Base-by-base conservation (phyloP, 2,113 vertebrate genomes). In the Gadus chalcogrammus region DNA sequence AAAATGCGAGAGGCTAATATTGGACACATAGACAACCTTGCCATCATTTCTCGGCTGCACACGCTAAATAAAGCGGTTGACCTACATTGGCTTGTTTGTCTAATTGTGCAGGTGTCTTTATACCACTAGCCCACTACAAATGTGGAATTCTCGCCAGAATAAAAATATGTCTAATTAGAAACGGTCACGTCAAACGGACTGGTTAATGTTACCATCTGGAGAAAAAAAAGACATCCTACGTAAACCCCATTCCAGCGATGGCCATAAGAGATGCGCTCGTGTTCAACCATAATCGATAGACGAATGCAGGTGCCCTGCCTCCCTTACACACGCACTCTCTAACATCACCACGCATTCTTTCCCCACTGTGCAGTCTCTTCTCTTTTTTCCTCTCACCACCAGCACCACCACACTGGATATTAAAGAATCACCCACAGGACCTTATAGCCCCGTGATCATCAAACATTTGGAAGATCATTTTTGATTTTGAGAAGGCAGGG, bases 291-390 rank as follows among this genome's bases (percentile, higher is more conserved):
- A 88, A 90, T 90, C 91, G 77, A 90, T 90, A 86, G 76, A 75
- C 84, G 81, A 81, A 81, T 85, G 85, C 89, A 91, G 87, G 85
- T 89, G 86, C 85, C 81, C 85, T 80, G 80, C 85, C 82, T 85
- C 82, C 84, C 77, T 59, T 59, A 24, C 68, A 65, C 85, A 76
- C 79, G 80, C 85, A 82, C 67, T 38, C 76, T 22, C 60, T 70
- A 67, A 79, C 88, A 84, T 81, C 87, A 79, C 79, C 85, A 84
- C 78, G 80, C 86, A 85, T 80, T 84, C 83, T 71, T 74, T 78
- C 84, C 74, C 84, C 78, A 78, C 73, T 60, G 79, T 79, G 84
- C 84, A 72, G 56, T 64, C 73, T 66, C 68, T 79, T 72, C 77
- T 76, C 55, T 76, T 59, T 70, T 61, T 68, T 69, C 70, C 78